Percentiles rank a stretch among this genome's conserved stretches.
Conservation (phyloP, 2,888 invertebrate species). For the Sympetrum striolatum region DNA sequence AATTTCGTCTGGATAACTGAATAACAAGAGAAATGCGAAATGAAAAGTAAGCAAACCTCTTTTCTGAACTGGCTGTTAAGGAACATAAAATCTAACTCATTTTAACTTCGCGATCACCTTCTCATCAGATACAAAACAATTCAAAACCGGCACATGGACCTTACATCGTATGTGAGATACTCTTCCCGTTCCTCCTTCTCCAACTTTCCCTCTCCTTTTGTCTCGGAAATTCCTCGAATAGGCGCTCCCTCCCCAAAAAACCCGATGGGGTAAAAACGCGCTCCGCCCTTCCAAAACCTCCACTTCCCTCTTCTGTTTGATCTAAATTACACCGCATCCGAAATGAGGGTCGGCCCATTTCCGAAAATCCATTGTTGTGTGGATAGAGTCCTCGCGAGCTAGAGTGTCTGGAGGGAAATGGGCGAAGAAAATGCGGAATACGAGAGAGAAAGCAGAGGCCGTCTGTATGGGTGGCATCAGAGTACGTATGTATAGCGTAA, state of each 20-base stretch:
- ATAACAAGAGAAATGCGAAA: no score
- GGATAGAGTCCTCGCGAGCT: not conserved
- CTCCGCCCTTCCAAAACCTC: not conserved
- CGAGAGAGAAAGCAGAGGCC: not conserved
- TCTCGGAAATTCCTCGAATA: not conserved
- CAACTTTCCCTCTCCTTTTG: not conserved
- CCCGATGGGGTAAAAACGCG: not conserved
- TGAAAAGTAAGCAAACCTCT: no score
- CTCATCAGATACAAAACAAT: no score
- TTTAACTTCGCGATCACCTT: no score
- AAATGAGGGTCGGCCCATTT: conserved; percentile 8
- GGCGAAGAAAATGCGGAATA: not conserved
- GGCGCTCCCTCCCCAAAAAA: not conserved
- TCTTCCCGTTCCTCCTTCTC: not conserved
- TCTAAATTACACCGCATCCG: conserved; percentile 26
- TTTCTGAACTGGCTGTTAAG: no score
- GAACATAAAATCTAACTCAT: no score
- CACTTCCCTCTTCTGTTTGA: not conserved
- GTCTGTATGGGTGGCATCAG: not conserved
- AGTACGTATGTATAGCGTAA: not conserved
- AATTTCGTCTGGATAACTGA: no score
- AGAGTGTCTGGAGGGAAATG: not conserved
- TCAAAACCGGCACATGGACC: not conserved
- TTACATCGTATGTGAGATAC: not conserved
- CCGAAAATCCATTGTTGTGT: not conserved